Conservation (phyloP, 2,888 invertebrate genomes). For the Acanthococcus lagerstroemiae region DNA sequence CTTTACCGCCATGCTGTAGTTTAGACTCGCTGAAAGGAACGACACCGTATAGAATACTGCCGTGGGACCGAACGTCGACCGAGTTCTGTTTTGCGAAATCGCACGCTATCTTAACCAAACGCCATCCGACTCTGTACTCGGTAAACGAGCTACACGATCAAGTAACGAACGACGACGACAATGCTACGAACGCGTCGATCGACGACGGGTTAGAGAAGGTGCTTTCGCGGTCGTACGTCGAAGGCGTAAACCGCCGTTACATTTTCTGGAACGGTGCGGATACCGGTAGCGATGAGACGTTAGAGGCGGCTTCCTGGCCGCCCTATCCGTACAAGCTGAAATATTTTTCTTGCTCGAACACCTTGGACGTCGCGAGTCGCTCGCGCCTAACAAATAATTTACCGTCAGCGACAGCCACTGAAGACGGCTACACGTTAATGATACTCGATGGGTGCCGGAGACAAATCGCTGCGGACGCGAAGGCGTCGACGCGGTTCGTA, state of each 20-base stretch:
- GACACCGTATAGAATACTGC: conserved; percentile 48
- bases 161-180: background rate
- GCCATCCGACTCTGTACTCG: conserved; percentile 36
- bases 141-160: conserved; percentile 6
- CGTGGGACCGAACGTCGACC: conserved; percentile 63
- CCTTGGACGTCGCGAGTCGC: too few species aligned
- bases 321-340: too few species aligned
- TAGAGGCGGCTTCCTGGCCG: too few species aligned
- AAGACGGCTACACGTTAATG: too few species aligned
- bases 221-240: background rate
- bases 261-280: background rate
- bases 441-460: background rate
- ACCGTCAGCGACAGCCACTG: too few species aligned
- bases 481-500: background rate
- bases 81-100: conserved; percentile 65
- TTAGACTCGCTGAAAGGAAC: conserved; percentile 45
- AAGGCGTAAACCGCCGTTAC: too few species aligned
- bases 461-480: background rate
- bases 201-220: background rate
- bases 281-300: background rate
- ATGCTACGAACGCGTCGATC: background rate
- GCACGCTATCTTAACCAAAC: conserved; percentile 52
- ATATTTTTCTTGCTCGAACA: too few species aligned
- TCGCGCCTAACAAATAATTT: too few species aligned
- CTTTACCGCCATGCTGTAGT: conserved; percentile 44